Evolutionary conservation across 2,888 invertebrate genomes (phyloP).

Genomic region (Pocota personata): DNA sequence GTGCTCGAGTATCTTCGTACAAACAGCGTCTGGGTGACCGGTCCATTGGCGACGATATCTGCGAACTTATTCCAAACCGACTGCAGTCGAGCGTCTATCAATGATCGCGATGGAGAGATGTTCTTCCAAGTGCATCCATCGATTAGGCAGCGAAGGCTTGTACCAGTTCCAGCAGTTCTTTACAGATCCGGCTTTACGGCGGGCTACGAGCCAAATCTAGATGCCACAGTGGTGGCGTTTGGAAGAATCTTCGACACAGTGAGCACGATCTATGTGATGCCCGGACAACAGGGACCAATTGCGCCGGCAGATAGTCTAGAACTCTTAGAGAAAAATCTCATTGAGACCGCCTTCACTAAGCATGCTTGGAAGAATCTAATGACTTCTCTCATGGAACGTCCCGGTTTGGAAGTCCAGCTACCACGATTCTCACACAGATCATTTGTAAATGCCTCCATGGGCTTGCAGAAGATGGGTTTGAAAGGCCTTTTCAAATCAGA

Average conservation of each 20-base stretch:
- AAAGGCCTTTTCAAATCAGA: slow-evolving; percentile 90
- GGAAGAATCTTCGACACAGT: slow-evolving; percentile 88
- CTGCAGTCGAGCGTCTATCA: slow-evolving; percentile 88
- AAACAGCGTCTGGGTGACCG: slow-evolving; percentile 88
- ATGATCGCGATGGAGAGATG: slow-evolving; percentile 92
- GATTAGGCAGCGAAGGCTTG: slow-evolving; percentile 90
- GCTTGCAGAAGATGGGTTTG: slow-evolving; percentile 91
- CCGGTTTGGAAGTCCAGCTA: slow-evolving; percentile 91
- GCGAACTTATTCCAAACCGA: slow-evolving; percentile 94
- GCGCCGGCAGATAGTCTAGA: slow-evolving; percentile 91
- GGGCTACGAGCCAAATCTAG: slow-evolving; percentile 92
- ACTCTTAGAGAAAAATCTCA: slow-evolving; percentile 88
- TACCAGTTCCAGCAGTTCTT: slow-evolving; percentile 93
- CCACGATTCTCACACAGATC: slow-evolving; percentile 93
- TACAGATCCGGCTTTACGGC: slow-evolving; percentile 90
- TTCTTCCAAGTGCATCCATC: slow-evolving; percentile 93
- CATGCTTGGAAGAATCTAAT: slow-evolving; percentile 90
- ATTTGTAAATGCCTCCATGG: slow-evolving; percentile 90
- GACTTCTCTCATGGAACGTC: slow-evolving; percentile 89
- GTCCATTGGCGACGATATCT: slow-evolving; percentile 91
- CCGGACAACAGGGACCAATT: slow-evolving; percentile 92
- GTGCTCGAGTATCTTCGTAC: slow-evolving; percentile 90
- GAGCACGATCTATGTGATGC: slow-evolving; percentile 92
- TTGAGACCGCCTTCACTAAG: slow-evolving; percentile 87
- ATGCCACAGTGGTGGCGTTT: slow-evolving; percentile 92